These are phyloP conservation scores for Semotilus atromaculatus DNA, from an alignment of 2,797 vertebrate genomes.

Conservation along the genomic window DNA sequence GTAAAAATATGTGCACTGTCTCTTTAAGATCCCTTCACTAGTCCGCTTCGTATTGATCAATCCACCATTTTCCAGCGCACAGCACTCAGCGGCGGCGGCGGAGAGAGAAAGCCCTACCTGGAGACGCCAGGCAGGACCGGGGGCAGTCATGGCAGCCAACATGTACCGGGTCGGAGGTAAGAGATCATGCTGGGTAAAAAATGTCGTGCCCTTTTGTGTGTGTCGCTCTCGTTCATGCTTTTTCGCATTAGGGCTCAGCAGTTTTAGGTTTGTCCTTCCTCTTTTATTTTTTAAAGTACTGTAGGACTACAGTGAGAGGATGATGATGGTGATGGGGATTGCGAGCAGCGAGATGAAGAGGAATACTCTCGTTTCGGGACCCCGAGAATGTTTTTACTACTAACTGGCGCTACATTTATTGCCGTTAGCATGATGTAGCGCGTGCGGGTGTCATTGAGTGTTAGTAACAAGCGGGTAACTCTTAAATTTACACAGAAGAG, in stretches of 20 bases:
- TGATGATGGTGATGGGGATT: conserved; percentile 73
- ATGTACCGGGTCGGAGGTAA: conserved; percentile 89
- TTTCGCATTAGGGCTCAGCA: conserved; percentile 65
- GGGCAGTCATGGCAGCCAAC: conserved; percentile 86
- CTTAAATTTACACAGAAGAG: conserved; percentile 13
- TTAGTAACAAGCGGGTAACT: conserved; percentile 16
- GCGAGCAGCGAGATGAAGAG: conserved; percentile 75
- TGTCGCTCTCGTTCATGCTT: conserved; percentile 58
- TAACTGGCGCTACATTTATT: conserved; percentile 40
- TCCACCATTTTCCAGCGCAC: conserved; percentile 85
- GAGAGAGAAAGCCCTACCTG: conserved; percentile 78
- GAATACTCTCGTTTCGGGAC: conserved; percentile 69
- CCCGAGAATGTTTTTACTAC: conserved; percentile 47
- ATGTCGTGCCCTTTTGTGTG: conserved; percentile 46
- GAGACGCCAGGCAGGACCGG: conserved; percentile 81
- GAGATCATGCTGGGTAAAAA: conserved; percentile 47
- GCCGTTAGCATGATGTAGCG: conserved; percentile 31
- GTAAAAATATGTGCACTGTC: conserved; percentile 74
- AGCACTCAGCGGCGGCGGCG: conserved; percentile 74
- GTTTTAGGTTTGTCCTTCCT: conserved; percentile 69
- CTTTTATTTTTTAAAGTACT: conserved; percentile 77
- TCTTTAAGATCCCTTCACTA: conserved; percentile 80
- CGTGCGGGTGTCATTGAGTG: neutral
- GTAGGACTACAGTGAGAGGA: conserved; percentile 72
- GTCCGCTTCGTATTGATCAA: conserved; percentile 85